Evolutionary conservation across 1,140 invertebrate species (phyloP), one percentile per base, ranked within the genome.

Genomic region (Halictus rubicundus): DNA sequence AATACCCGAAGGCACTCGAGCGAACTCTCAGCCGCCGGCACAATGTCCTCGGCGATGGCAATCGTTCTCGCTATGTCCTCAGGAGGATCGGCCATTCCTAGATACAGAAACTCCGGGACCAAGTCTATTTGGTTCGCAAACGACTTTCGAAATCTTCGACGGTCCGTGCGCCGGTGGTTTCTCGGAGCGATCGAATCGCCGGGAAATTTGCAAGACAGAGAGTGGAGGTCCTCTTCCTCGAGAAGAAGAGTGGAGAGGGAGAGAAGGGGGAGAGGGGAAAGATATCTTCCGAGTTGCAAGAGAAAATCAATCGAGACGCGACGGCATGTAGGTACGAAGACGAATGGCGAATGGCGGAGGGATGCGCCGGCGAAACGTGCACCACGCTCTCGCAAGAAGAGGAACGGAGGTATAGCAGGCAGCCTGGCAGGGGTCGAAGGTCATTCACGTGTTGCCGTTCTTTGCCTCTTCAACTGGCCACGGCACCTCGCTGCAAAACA

Each of bases 381-480:
- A 63, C 25, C 59, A 32, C 23, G 39, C 65, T 32, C 65, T 32
- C 23, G 74, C 49, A 60, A 69, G 59, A 75, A 76, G 76, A 71
- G 61, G 75, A 63, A 83, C 39, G 63, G 49, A 57, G 78, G 80
- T 83, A 81, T 85, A 85, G 84, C 86, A 86, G 82, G 83, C 82
- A 85, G 87, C 80, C 83, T 76, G 73, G 61, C 68, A 74, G 75
- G 32, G 87, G 86, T 89, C 86, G 79, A 79, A 88, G 89, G 84
- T 89, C 86, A 87, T 72, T 79, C 85, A 89, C 89, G 89, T 89
- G 89, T 88, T 85, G 85, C 88, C 82, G 87, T 87, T 89, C 81
- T 73, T 85, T 69, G 84, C 78, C 83, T 80, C 73, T 61, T 78
- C 77, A 69, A 61, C 71, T 70, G 54, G 61, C 80, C 57, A 73